Percentiles rank a stretch among this genome's conserved stretches.
These are phyloP conservation scores for Pristionchus entomophagus DNA, from an alignment of 2,888 invertebrate genomes.

Conservation along the genomic window DNA sequence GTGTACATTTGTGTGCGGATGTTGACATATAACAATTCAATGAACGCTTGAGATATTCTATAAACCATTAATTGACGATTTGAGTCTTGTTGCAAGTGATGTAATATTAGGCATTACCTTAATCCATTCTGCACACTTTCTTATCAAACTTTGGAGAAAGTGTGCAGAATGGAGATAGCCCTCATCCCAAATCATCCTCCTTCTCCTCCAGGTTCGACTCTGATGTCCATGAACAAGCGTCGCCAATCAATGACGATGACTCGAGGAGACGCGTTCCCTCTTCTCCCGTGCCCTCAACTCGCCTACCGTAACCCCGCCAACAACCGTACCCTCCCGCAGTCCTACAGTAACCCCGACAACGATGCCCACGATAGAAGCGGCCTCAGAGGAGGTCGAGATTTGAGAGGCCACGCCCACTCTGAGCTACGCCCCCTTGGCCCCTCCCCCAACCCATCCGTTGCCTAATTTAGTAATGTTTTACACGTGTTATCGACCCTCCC, in stretches of 20 bases:
- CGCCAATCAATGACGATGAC: not conserved
- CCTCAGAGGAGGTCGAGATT: not conserved
- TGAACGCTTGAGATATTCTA: no score
- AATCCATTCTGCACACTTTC: no score
- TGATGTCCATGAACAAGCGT: not conserved
- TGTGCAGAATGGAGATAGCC: no score
- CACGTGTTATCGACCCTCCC: not conserved
- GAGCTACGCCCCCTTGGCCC: not conserved
- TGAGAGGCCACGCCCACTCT: not conserved
- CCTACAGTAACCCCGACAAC: not conserved
- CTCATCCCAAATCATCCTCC: no score
- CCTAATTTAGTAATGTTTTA: constrained; percentile 13
- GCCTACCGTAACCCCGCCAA: not conserved
- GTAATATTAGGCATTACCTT: no score
- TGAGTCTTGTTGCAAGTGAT: no score
- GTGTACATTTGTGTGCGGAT: no score
- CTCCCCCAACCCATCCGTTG: not conserved
- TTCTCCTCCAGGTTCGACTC: no score
- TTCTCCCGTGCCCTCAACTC: constrained; percentile 4
- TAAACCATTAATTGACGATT: no score
- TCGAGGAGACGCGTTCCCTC: not conserved
- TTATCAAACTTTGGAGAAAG: no score
- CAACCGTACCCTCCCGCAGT: no score
- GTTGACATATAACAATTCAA: no score
- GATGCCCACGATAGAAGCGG: not conserved